Conservation (phyloP, 2,113 vertebrate species). For the Scophthalmus maximus region DNA sequence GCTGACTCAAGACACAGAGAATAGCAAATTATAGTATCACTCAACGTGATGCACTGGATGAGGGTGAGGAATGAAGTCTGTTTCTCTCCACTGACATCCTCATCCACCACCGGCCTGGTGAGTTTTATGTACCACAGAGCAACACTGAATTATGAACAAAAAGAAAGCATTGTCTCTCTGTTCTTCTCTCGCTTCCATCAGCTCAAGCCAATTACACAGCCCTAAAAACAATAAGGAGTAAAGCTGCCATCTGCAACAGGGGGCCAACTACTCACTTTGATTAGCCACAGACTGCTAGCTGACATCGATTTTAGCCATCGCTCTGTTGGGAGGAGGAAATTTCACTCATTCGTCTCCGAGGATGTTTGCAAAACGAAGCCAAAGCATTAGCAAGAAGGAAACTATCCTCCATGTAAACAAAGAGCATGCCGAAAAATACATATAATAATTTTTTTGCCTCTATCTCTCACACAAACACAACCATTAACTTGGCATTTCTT, state of each 20-base stretch:
- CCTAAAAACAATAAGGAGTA: slow-evolving; percentile 59
- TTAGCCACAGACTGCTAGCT: slow-evolving; percentile 52
- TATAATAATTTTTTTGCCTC: neutral
- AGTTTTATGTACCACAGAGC: slow-evolving; percentile 39
- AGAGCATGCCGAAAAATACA: slow-evolving; percentile 1
- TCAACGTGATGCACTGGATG: slow-evolving; percentile 47
- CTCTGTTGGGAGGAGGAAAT: slow-evolving; percentile 35
- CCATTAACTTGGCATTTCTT: neutral
- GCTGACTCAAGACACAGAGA: slow-evolving; percentile 68
- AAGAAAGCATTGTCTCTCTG: slow-evolving; percentile 24
- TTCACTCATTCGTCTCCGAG: slow-evolving; percentile 48
- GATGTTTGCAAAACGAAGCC: slow-evolving; percentile 21
- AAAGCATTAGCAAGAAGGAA: slow-evolving; percentile 20
- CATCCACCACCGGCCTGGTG: slow-evolving; percentile 9
- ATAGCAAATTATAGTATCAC: slow-evolving; percentile 54
- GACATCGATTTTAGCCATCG: slow-evolving; percentile 51
- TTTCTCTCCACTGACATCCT: slow-evolving; percentile 48
- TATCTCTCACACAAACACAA: slow-evolving; percentile 3
- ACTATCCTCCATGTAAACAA: slow-evolving; percentile 18
- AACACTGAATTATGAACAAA: slow-evolving; percentile 34
- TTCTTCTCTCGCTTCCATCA: slow-evolving; percentile 29
- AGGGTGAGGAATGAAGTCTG: slow-evolving; percentile 48
- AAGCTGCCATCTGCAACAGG: slow-evolving; percentile 51
- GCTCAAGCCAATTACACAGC: slow-evolving; percentile 64
- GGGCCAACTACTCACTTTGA: slow-evolving; percentile 66